Conservation (phyloP, 2,113 vertebrate species). For the Hoplias malabaricus region DNA sequence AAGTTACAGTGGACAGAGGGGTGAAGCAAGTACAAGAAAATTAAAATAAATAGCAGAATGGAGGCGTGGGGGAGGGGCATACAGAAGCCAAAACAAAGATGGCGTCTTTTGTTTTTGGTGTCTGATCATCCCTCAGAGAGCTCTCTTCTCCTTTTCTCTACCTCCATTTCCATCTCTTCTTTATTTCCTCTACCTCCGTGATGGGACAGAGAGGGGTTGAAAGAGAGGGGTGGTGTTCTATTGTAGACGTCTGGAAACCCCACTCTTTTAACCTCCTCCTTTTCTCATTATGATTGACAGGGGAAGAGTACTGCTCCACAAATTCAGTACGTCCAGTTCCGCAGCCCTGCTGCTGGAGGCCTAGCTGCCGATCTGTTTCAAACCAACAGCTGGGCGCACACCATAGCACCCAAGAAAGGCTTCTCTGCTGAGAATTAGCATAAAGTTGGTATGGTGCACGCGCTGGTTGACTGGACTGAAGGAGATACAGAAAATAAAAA, state of each 20-base stretch:
- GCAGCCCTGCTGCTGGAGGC: neutral
- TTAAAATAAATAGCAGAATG: constrained; percentile 33
- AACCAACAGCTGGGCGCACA: neutral
- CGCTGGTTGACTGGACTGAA: constrained; percentile 16
- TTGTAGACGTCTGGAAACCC: constrained; percentile 4
- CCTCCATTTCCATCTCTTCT: neutral
- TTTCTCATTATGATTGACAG: neutral
- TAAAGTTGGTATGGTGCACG: neutral
- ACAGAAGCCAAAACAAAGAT: constrained; percentile 52
- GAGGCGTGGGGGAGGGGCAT: constrained; percentile 53
- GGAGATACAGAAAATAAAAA: constrained; percentile 37
- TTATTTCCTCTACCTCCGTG: neutral
- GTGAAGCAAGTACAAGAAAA: constrained; percentile 38
- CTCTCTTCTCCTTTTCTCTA: neutral
- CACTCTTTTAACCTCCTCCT: neutral
- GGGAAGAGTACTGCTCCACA: neutral
- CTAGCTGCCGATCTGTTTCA: neutral
- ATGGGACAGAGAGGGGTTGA: neutral
- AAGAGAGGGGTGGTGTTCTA: neutral
- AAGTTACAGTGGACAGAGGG: constrained; percentile 59
- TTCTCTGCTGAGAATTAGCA: neutral
- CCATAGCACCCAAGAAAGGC: neutral
- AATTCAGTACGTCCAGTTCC: neutral
- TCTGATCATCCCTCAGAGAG: constrained; percentile 41
- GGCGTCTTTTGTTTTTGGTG: constrained; percentile 63